Percentiles rank a stretch among this genome's conserved stretches.
Evolutionary conservation across 2,888 invertebrate genomes (phyloP).

Genomic region (Tenthredo amoena): DNA sequence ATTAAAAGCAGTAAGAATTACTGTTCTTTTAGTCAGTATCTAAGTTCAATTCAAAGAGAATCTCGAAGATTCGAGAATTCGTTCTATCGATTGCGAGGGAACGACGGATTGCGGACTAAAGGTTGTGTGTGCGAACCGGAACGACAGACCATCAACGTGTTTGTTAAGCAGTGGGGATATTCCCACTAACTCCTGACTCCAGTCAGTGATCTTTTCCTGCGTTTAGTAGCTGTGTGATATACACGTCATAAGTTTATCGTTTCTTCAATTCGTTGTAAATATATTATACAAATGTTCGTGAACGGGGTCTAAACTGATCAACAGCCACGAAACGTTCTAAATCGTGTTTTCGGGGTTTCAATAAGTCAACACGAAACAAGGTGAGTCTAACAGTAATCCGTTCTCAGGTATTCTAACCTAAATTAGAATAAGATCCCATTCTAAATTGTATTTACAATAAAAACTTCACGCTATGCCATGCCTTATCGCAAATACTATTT

Average conservation of each 20-base stretch:
- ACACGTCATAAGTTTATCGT: slow-evolving; percentile 16
- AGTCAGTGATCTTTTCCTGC: not conserved
- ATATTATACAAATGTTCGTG: not conserved
- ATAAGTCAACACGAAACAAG: not conserved
- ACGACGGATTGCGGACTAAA: not conserved
- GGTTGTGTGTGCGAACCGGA: not conserved
- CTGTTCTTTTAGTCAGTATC: not conserved
- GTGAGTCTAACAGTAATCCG: not conserved
- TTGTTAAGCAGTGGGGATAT: not conserved
- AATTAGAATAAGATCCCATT: not conserved
- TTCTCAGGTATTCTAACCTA: not conserved
- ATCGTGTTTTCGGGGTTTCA: not conserved
- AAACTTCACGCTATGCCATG: not conserved
- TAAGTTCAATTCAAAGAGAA: not conserved
- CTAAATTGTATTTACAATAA: not conserved
- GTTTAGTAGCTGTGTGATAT: not conserved
- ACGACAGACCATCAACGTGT: not conserved
- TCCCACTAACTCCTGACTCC: not conserved
- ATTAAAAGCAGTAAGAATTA: not conserved
- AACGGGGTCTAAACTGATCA: not conserved
- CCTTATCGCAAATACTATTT: not conserved
- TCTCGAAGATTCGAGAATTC: not conserved
- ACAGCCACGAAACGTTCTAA: not conserved
- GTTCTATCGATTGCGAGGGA: not conserved
- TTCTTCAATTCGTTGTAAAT: not conserved